A percentile compares a stretch with the other conserved stretches of the same genome.
Evolutionary conservation across 2,797 vertebrate species (phyloP).

Genomic region (Psittacula echo): DNA sequence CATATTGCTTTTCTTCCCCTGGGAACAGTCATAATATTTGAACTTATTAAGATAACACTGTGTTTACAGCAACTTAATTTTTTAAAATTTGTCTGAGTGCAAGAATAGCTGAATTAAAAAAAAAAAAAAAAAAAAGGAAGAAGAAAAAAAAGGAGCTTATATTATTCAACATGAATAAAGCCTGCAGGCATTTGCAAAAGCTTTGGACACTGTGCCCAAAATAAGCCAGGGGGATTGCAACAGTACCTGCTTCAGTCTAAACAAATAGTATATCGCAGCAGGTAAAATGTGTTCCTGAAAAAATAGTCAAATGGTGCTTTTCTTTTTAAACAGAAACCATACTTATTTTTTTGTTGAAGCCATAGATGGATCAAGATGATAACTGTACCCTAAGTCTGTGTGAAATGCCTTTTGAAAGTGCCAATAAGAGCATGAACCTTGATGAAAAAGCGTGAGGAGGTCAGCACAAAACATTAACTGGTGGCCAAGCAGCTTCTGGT

Average conservation of each 20-base stretch:
- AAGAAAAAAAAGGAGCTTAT: background rate
- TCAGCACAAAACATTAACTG: background rate
- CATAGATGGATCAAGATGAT: background rate
- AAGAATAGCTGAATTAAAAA: background rate
- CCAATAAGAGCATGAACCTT: background rate
- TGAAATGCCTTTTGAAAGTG: background rate
- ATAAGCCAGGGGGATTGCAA: background rate
- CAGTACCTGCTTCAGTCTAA: background rate
- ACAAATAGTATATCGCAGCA: background rate
- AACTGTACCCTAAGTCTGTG: background rate
- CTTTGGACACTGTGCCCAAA: slow-evolving; percentile 27
- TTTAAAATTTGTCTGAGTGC: slow-evolving; percentile 29
- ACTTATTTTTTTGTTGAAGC: background rate
- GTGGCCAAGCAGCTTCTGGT: background rate
- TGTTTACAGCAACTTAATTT: slow-evolving; percentile 65
- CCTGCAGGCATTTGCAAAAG: slow-evolving; percentile 11
- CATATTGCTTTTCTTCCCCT: slow-evolving; percentile 54
- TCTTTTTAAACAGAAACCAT: background rate
- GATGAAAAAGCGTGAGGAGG: background rate
- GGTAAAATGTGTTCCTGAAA: background rate
- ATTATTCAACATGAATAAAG: slow-evolving; percentile 16
- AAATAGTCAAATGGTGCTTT: background rate
- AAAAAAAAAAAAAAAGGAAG: background rate
- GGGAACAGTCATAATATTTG: slow-evolving; percentile 49
- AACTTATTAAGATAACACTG: slow-evolving; percentile 57